Base-by-base conservation (phyloP, 1,140 invertebrate species). In the Andrena cerasifolii region DNA sequence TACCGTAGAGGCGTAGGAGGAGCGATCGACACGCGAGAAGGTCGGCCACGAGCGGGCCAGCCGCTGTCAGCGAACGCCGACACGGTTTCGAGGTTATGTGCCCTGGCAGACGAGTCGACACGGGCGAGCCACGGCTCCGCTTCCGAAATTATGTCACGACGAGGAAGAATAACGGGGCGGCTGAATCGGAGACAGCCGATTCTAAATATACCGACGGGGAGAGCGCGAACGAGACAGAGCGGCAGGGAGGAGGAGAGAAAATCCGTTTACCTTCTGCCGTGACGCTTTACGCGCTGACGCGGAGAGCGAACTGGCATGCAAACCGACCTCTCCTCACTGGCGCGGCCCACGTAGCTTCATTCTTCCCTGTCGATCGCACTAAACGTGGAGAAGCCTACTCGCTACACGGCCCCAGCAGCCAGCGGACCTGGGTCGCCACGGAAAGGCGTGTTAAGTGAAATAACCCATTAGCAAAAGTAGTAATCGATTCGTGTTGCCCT, bases 401-500 rank as follows among this genome's bases (percentile, higher is more conserved):
- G 33, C 43, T 31, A 45, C 53, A 33, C 62, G 61, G 24, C 58
- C n/a, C n/a, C 43, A 40, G 18, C 56, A 49, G 7, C 21, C 31
- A 66, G 14, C 63, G 31, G 49, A 53, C 62, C 56, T 53, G 58
- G n/a, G 21, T 78, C 47, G 21, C 51, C 82, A 40, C 47, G 63
- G 63, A 59, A 80, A 84, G 76, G 83, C 73, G 82, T 71, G 79
- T 84, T 62, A 78, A 84, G 73, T 78, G 63, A 84, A 84, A 84
- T 80, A 68, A 84, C 63, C 78, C 78, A 84, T 84, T 84, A 84
- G 54, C 73, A 53, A 78, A n/a, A 81, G 70, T 77, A 36, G 71
- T 71, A 76, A 84, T 84, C 74, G 82, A 84, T 81, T 84, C 70
- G 83, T 84, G 82, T 81, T 78, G 83, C 83, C 83, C 82, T 84